Evolutionary conservation across 1,140 invertebrate species (phyloP), one percentile per base, ranked within the genome.

Genomic region (Rhopalosiphum padi): DNA sequence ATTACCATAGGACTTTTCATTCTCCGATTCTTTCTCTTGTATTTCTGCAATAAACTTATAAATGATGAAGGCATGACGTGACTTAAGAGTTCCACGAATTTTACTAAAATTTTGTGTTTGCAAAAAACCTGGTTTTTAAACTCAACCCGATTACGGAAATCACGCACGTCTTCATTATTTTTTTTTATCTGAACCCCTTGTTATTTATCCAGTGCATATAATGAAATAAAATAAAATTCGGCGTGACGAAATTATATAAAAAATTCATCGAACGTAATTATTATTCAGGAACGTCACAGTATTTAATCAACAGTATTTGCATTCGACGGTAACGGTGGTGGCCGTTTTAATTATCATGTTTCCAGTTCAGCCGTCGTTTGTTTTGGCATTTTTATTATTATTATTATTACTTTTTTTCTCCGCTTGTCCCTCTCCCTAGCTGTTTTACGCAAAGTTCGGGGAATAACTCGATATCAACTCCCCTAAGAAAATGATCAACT

Each of bases 251-350:
- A 77, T 77, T 77, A 82, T 30, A 77, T 48, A 82, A 82, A 82
- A 91, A 91, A 91, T 91, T 48, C 68, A 82, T 91, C 90, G 68
- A 82, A 91, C 90, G 90, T 48, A 91, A 82, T 91, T 22, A 91
- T 91, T 82, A 91, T 91, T 82, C 90, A 37, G 43, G 41, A n/a
- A 60, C 23, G 88, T 22, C 51, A 53, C 48, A 35, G 68, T 91
- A 91, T 91, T 91, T 91, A 82, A 91, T 91, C 90, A 91, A 91
- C 90, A 30, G 68, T 91, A 91, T 91, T 82, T 43, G 55, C 90
- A 82, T 82, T 51, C n/a, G 46, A n/a, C 91, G 46, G n/a, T 77
- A 68, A 77, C 41, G 35, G 18, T 15, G 68, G 37, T n/a, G 43
- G n/a, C n/a, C 11, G 46, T 83, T 92, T 92, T 92, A 92, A 92